Evolutionary conservation across 1,140 invertebrate species (phyloP), one percentile per base, ranked within the genome.

Genomic region (Hylaeus anthracinus): DNA sequence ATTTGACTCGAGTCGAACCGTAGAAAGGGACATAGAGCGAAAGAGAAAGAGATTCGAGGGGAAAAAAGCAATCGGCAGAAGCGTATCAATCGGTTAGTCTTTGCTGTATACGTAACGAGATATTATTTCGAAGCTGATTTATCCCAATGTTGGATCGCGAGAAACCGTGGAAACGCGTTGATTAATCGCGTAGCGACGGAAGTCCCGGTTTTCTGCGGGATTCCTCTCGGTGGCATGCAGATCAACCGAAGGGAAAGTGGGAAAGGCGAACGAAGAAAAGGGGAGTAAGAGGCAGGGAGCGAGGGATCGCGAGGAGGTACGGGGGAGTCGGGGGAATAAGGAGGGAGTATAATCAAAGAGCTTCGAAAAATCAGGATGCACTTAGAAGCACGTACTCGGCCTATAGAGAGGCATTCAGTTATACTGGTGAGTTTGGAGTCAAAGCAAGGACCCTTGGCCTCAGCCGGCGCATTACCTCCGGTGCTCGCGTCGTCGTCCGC

Each of bases 361-460:
- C 75, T 90, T 89, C 81, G 89, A 88, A 90, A 90, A 90, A 91
- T 92, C 88, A 90, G 88, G 86, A 92, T 89, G 89, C 90, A 89
- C 88, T 90, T 87, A 85, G 88, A 88, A 91, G 88, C 85, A 89
- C 88, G 83, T 87, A 86, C 89, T 90, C 78, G 72, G 69, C 83
- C 80, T 86, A 90, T 88, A 89, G 89, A 88, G 89, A 87, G 87
- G 89, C 85, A 90, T 91, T 91, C 89, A 91, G 88, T 89, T 83
- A 89, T 90, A 90, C 82, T 83, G 65, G 79, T 85, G 81, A 87
- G 87, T 78, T 82, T 81, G 77, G 86, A 92, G 89, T 91, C 91
- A 92, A 92, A 92, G 91, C 88, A 90, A 92, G 90, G 90, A 89
- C 89, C 89, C 91, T 92, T 89, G 69, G 51, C 86, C 76, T 78